phyloP scores from a whole-genome alignment of 2,888 invertebrate genomes.

The Crepidodera aurea region DNA sequence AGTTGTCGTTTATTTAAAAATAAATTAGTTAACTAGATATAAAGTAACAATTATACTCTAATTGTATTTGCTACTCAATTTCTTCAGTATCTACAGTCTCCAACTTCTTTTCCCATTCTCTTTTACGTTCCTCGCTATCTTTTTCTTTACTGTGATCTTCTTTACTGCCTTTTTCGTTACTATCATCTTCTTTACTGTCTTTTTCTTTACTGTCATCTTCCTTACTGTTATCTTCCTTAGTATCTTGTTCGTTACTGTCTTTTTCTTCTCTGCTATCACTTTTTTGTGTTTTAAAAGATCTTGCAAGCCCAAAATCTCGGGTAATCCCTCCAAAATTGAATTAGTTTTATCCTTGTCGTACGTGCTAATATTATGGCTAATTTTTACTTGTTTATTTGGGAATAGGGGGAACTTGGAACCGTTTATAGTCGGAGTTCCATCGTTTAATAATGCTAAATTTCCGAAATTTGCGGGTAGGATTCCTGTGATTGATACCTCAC shows the following conservation, averaged over 20 bases:
- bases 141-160: neutral
- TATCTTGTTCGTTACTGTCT: neutral
- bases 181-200: neutral
- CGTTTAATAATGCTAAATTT: slow-evolving; percentile 31
- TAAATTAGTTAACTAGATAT: too few species aligned
- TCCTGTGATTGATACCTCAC: slow-evolving; percentile 65
- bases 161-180: neutral
- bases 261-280: neutral
- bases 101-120: neutral
- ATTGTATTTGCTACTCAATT: neutral
- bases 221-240: neutral
- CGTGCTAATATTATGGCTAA: slow-evolving; percentile 55
- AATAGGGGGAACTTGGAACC: slow-evolving; percentile 44
- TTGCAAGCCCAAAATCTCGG: slow-evolving; percentile 45
- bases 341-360: slow-evolving; percentile 47
- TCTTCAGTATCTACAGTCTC: neutral
- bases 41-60: neutral
- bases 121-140: neutral
- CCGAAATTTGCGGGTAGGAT: slow-evolving; percentile 44
- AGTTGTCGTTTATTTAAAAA: too few species aligned
- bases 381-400: slow-evolving; percentile 53
- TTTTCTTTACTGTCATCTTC: neutral
- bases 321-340: slow-evolving; percentile 48
- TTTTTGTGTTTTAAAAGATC: neutral
- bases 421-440: slow-evolving; percentile 35